A percentile compares a stretch with the other conserved stretches of the same genome.
Conservation (phyloP, 2,888 invertebrate species). For the Melipona bicolor region DNA sequence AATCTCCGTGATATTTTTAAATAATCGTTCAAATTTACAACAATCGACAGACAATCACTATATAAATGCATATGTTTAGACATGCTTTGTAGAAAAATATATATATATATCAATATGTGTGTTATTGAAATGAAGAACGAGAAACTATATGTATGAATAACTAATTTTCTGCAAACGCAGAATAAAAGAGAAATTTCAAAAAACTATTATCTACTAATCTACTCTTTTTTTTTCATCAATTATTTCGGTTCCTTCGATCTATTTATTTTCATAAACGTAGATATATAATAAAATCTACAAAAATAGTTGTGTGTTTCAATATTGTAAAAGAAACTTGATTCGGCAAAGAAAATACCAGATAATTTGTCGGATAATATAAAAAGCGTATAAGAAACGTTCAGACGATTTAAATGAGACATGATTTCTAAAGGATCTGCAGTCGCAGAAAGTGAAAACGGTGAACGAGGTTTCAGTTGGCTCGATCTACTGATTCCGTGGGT, state of each 20-base stretch:
- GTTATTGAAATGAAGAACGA: neutral
- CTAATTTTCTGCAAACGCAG: neutral
- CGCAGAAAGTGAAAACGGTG: neutral
- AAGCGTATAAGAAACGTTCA: no score
- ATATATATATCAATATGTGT: no score
- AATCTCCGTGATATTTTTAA: neutral
- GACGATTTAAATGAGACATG: neutral
- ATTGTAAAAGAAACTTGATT: neutral
- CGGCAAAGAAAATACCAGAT: neutral
- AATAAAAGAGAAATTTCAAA: neutral
- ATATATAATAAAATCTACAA: neutral
- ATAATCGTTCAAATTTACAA: neutral
- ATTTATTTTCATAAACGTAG: neutral
- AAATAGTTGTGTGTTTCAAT: neutral
- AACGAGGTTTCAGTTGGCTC: neutral
- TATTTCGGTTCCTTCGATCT: no score
- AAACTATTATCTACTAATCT: no score
- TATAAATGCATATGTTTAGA: neutral
- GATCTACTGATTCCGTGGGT: neutral
- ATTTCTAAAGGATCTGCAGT: neutral
- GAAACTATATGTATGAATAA: conserved; percentile 1
- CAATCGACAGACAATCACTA: neutral
- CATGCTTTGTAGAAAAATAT: neutral
- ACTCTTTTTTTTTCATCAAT: no score
- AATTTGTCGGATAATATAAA: no score